Conservation (phyloP, 1,140 invertebrate species). For the Nebria ingens region DNA sequence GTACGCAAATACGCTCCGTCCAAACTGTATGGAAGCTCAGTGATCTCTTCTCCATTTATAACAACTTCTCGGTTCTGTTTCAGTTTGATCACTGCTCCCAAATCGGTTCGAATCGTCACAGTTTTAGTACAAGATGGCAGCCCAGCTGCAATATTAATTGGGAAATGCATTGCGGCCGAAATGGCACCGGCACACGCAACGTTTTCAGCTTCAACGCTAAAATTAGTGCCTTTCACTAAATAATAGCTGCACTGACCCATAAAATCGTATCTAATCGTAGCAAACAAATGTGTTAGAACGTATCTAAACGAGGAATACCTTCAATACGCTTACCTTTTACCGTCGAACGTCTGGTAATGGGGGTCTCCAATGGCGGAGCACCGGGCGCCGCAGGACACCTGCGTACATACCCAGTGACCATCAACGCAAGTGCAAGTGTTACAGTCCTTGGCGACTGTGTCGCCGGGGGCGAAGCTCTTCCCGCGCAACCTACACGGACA, state of each 20-base stretch:
- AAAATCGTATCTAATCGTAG: slow-evolving; percentile 55
- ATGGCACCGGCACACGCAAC: slow-evolving; percentile 67
- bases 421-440: slow-evolving; percentile 67
- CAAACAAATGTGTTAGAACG: neutral
- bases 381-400: slow-evolving; percentile 56
- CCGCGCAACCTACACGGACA: slow-evolving; percentile 74
- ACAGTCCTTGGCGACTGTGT: slow-evolving; percentile 65
- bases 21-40: slow-evolving; percentile 50
- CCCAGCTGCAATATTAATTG: slow-evolving; percentile 37
- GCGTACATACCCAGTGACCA: slow-evolving; percentile 72
- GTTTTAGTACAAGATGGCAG: slow-evolving; percentile 74
- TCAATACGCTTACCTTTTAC: slow-evolving; percentile 33
- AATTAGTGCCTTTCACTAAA: slow-evolving; percentile 54
- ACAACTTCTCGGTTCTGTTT: slow-evolving; percentile 59
- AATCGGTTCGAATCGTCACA: slow-evolving; percentile 47
- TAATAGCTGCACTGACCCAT: slow-evolving; percentile 84
- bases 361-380: slow-evolving; percentile 79
- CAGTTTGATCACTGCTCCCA: slow-evolving; percentile 45
- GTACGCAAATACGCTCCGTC: slow-evolving; percentile 48
- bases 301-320: neutral
- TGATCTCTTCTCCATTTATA: slow-evolving; percentile 59
- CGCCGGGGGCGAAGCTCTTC: slow-evolving; percentile 61
- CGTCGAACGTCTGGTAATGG: slow-evolving; percentile 85
- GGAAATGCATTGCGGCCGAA: slow-evolving; percentile 58
- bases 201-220: slow-evolving; percentile 71